Conservation (phyloP, 1,140 invertebrate species). For the Heliconius hermathena region DNA sequence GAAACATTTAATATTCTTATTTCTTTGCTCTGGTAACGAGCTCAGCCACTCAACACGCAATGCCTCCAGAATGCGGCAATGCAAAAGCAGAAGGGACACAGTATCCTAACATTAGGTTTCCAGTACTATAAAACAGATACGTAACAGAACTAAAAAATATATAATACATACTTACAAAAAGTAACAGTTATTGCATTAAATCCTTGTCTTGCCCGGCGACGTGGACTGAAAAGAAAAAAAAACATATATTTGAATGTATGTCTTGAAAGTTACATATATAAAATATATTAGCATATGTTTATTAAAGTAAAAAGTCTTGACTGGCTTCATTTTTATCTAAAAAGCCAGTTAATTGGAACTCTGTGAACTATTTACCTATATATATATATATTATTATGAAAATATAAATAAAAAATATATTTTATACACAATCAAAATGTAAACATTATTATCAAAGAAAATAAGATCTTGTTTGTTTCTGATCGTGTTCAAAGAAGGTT, state of each 20-base stretch:
- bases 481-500: constrained; percentile 23
- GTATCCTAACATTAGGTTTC: too few relatives aligned
- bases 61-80: too few relatives aligned
- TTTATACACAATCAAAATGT: background rate
- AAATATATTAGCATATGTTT: background rate
- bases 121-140: too few relatives aligned
- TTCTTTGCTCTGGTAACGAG: too few relatives aligned
- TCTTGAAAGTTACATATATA: background rate
- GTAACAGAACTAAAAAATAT: too few relatives aligned
- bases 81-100: too few relatives aligned
- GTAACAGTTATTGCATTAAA: constrained; percentile 10
- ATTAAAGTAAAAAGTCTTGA: too few relatives aligned
- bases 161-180: constrained; percentile 22
- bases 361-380: background rate
- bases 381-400: background rate
- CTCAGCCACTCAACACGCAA: too few relatives aligned
- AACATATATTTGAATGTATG: background rate
- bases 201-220: background rate
- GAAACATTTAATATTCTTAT: too few relatives aligned
- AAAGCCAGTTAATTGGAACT: too few relatives aligned
- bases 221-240: constrained; percentile 31
- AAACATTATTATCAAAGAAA: background rate
- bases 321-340: too few relatives aligned
- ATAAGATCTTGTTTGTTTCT: constrained; percentile 15
- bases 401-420: background rate